A percentile compares a stretch with the other conserved stretches of the same genome.
phyloP scores from a whole-genome alignment of 1,140 invertebrate species.

The Sycophila sp. region DNA sequence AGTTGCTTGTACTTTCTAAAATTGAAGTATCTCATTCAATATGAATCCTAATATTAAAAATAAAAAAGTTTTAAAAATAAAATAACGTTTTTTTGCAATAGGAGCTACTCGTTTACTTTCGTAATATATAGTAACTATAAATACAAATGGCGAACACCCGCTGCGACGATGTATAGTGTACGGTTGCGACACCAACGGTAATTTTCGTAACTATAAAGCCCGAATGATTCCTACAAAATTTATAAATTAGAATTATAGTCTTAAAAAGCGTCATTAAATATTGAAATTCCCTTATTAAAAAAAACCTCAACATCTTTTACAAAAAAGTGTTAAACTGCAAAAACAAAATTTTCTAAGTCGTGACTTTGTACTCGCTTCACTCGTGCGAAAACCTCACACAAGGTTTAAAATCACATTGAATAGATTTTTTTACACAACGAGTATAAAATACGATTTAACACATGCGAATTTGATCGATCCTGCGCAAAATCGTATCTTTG shows the following conservation, averaged over 20 bases:
- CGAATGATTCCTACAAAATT: not conserved
- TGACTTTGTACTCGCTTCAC: too few relatives aligned
- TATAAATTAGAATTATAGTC: not conserved
- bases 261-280: not conserved
- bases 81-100: too few relatives aligned
- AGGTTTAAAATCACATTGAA: not conserved
- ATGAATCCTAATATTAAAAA: too few relatives aligned
- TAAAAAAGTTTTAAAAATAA: too few relatives aligned
- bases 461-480: not conserved
- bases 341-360: not conserved
- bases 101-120: not conserved
- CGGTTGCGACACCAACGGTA: not conserved
- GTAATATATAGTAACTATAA: not conserved
- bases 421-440: too few relatives aligned
- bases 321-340: too few relatives aligned
- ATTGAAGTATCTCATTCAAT: too few relatives aligned
- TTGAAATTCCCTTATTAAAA: not conserved
- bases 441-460: not conserved
- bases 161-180: not conserved
- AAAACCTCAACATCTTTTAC: not conserved
- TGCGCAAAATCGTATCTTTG: not conserved
- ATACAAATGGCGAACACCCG: too few relatives aligned
- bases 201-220: not conserved
- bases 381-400: not conserved
- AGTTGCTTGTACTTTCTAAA: too few relatives aligned